These are phyloP conservation scores for Penaeus chinensis DNA, from an alignment of 1,140 invertebrate species.

Conservation along the genomic window DNA sequence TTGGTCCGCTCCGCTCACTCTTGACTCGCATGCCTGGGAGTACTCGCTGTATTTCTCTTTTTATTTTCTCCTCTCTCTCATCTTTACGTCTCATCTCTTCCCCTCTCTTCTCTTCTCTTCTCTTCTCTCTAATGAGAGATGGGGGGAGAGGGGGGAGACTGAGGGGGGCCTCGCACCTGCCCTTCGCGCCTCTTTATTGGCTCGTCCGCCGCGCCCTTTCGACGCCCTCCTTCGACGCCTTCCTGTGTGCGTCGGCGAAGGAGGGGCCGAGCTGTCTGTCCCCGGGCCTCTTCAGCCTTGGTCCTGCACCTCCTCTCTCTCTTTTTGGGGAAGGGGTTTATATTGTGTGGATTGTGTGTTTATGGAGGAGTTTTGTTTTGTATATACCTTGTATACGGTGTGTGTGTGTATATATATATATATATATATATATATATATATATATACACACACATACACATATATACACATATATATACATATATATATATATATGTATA, in stretches of 20 bases:
- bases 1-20: no score
- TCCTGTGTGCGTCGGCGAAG: no score
- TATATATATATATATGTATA: neutral
- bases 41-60: no score
- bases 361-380: no score
- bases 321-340: no score
- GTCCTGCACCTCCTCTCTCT: neutral
- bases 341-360: no score
- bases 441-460: neutral
- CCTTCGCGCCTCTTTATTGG: neutral
- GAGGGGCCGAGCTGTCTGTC: no score
- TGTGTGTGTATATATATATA: neutral
- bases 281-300: neutral
- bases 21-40: neutral
- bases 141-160: no score
- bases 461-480: slow-evolving; percentile 6
- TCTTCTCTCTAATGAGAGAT: neutral
- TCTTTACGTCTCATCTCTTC: no score
- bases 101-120: neutral
- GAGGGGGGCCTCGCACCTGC: neutral
- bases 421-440: slow-evolving; percentile 4
- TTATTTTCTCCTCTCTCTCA: no score
- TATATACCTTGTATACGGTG: no score
- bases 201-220: neutral
- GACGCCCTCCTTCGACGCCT: neutral